phyloP scores from a whole-genome alignment of 53 echinoderm and acorn worm species.

The Echinometra lucunter region DNA sequence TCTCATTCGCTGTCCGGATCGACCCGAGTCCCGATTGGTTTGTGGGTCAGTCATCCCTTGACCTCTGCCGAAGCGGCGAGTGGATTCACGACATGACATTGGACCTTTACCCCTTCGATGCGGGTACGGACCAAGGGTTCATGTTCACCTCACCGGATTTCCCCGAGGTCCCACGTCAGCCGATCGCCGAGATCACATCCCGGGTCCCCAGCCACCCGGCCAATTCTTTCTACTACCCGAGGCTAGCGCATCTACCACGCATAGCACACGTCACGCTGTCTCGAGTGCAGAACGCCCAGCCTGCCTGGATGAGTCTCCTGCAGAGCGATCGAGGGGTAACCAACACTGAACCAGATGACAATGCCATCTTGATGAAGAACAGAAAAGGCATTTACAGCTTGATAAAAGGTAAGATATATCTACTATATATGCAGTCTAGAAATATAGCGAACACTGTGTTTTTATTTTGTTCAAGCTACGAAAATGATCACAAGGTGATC shows the following conservation, averaged over 20 bases:
- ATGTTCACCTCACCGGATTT: slow-evolving; percentile 90
- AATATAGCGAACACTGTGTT: no score
- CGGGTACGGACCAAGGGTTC: slow-evolving; percentile 92
- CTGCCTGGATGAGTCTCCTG: slow-evolving; percentile 63
- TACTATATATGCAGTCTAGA: neutral
- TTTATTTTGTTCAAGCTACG: no score
- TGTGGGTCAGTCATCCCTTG: slow-evolving; percentile 79
- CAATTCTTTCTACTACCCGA: slow-evolving; percentile 87
- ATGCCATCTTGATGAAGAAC: neutral
- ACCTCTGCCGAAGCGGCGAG: slow-evolving; percentile 76
- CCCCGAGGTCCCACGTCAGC: slow-evolving; percentile 70
- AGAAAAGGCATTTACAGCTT: neutral
- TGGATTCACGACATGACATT: slow-evolving; percentile 76
- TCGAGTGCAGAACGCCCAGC: slow-evolving; percentile 61
- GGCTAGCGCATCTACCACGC: slow-evolving; percentile 73
- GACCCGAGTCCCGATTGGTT: slow-evolving; percentile 96
- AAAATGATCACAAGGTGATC: no score
- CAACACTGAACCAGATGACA: neutral
- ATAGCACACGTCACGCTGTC: slow-evolving; percentile 83
- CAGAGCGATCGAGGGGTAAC: slow-evolving; percentile 7
- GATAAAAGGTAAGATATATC: slow-evolving; percentile 7
- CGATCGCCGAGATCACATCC: slow-evolving; percentile 79
- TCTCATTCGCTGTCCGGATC: slow-evolving; percentile 82
- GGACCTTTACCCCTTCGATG: slow-evolving; percentile 85
- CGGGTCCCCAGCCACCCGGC: slow-evolving; percentile 80